Evolutionary conservation across 2,888 invertebrate species (phyloP), one percentile per base, ranked within the genome.

Genomic region (Salpingus planirostris): DNA sequence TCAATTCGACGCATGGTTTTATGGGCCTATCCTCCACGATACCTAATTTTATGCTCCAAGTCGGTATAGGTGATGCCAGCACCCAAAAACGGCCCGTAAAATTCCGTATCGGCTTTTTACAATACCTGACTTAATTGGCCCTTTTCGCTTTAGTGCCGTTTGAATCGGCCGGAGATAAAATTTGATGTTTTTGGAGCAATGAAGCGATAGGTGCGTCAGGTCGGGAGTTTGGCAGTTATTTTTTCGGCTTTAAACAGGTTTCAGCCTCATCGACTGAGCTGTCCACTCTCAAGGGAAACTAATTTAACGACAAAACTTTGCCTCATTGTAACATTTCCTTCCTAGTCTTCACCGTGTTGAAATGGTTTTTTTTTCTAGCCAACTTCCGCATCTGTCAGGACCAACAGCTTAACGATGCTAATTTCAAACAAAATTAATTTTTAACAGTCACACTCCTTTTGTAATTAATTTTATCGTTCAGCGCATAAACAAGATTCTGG

Each of bases 301-400:
- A 49, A 48, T 49, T 47, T 47, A 50, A 50, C 43, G 48, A 48
- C 46, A 40, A 46, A 51, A 49, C 47, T 50, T 51, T 43, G 37
- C 36, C 36, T 44, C 39, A 44, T 44, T 47, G 44, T 44, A 33
- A 37, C 41, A 38, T 41, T 42, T 44, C 42, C 36, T 33, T 40
- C 41, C 34, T 32, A 32, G 35, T 38, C 31, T 35, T 32, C 27
- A 21, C 31, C 15, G 33, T 25, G 40, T 40, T 44, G 42, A 41
- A 40, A 42, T 42, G 36, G 40, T 43, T 49, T 47, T 47, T 49
- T 37, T 42, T 40, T 40, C 38, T 21, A 12, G 24, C 24, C 13
- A 31, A 36, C 28, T 36, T 36, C 31, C 36, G 31, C 27, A 31
- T 27, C 36, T 35, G 35, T 36, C 31, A 36, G 24, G 30, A 18